Evolutionary conservation across 2,113 vertebrate genomes (phyloP).

Genomic region (Siphamia tubifer): DNA sequence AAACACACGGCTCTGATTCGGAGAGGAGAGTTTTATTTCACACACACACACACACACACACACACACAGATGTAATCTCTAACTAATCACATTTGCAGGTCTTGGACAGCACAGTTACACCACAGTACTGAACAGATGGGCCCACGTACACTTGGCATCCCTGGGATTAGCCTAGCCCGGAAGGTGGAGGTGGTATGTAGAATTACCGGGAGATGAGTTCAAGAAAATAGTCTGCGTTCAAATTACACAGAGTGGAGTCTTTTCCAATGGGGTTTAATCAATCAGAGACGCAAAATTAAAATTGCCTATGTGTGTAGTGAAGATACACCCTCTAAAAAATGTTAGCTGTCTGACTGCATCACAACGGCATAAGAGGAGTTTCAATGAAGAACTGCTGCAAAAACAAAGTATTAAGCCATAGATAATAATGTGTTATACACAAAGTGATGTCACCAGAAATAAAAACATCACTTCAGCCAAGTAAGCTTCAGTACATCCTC

Average conservation of each 20-base stretch:
- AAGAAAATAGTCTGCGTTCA: conserved; percentile 4
- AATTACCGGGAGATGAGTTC: conserved; percentile 6
- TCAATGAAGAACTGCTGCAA: neutral
- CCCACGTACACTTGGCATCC: conserved; percentile 28
- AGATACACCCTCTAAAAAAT: neutral
- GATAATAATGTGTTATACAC: neutral
- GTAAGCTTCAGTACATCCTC: neutral
- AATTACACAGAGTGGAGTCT: neutral
- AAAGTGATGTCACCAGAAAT: conserved; percentile 1
- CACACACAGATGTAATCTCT: conserved; percentile 66
- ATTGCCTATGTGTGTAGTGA: rapidly evolving
- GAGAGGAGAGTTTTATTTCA: conserved; percentile 57
- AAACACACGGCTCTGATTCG: conserved; percentile 46
- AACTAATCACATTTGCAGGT: conserved; percentile 73
- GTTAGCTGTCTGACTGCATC: neutral
- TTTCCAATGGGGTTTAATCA: neutral
- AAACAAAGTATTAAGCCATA: neutral
- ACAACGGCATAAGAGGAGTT: neutral
- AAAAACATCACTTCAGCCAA: neutral
- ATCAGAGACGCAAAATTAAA: neutral
- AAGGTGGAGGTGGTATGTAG: conserved; percentile 40
- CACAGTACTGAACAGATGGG: conserved; percentile 64
- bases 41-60: conserved; percentile 49
- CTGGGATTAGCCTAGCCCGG: conserved; percentile 52
- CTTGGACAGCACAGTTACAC: conserved; percentile 55